These are phyloP conservation scores for Novumbra hubbsi DNA, from an alignment of 2,797 vertebrate genomes.

Conservation along the genomic window DNA sequence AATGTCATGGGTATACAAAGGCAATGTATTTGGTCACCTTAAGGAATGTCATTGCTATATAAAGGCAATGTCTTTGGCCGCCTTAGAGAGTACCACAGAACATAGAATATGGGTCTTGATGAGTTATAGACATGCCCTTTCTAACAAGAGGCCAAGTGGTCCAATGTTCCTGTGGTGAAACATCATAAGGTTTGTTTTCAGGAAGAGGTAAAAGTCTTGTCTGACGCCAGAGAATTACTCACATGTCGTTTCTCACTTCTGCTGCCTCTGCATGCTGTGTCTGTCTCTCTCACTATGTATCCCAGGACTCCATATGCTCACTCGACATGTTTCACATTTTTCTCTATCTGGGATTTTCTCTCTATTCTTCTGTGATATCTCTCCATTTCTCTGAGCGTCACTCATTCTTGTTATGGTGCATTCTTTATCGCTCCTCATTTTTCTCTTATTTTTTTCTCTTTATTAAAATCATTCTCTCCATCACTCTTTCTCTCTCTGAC, in stretches of 20 bases:
- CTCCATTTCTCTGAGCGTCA: neutral
- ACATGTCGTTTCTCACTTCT: neutral
- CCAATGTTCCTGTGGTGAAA: neutral
- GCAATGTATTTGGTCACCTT: too few species aligned
- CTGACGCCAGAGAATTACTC: slow-evolving; percentile 6
- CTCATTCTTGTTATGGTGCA: neutral
- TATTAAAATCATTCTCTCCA: neutral
- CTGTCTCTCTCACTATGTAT: neutral
- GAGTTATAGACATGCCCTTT: neutral
- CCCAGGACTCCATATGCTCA: slow-evolving; percentile 20
- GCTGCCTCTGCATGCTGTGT: neutral
- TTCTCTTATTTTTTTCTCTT: neutral
- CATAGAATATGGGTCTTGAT: neutral
- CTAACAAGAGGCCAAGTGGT: neutral
- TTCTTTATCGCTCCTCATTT: neutral
- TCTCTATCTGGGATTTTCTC: slow-evolving; percentile 1
- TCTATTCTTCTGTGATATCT: neutral
- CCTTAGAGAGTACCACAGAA: too few species aligned
- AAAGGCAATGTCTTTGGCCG: too few species aligned
- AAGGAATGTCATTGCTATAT: too few species aligned
- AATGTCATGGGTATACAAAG: too few species aligned
- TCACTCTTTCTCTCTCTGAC: neutral
- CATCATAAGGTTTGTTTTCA: neutral
- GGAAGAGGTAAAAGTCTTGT: slow-evolving; percentile 13
- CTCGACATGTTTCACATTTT: slow-evolving; percentile 10